Evolutionary conservation across 2,113 vertebrate genomes (phyloP).

Genomic region (Caretta caretta): DNA sequence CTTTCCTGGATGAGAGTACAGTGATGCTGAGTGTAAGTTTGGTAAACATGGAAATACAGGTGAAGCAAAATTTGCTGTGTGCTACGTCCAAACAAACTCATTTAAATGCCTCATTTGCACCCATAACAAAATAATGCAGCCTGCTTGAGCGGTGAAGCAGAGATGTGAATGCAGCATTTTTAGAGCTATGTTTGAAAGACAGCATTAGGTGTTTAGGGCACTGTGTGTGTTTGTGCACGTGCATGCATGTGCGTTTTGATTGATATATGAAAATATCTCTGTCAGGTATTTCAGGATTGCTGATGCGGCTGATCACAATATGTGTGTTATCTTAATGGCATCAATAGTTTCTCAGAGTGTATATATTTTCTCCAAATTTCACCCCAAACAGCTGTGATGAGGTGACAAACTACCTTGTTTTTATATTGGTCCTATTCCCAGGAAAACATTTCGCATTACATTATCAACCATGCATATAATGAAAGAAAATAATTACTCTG

Average conservation of each 20-base stretch:
- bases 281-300: not conserved
- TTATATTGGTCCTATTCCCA: not conserved
- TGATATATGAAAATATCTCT: not conserved
- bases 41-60: not conserved
- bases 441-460: constrained; percentile 3
- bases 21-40: not conserved
- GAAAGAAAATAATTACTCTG: constrained; percentile 22
- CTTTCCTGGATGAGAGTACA: not conserved
- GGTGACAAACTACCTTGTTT: not conserved
- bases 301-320: not conserved
- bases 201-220: not conserved
- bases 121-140: not conserved
- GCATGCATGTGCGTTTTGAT: not conserved
- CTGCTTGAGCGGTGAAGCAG: not conserved
- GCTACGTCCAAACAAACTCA: not conserved
- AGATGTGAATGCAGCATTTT: not conserved
- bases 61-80: not conserved
- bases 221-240: not conserved
- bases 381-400: not conserved
- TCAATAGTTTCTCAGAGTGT: not conserved
- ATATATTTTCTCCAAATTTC: not conserved
- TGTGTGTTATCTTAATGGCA: not conserved
- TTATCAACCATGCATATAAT: not conserved
- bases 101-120: not conserved
- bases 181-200: not conserved